Evolutionary conservation across 2,113 vertebrate genomes (phyloP), one percentile per base, ranked within the genome.

Genomic region (Anser brachyrhynchus): DNA sequence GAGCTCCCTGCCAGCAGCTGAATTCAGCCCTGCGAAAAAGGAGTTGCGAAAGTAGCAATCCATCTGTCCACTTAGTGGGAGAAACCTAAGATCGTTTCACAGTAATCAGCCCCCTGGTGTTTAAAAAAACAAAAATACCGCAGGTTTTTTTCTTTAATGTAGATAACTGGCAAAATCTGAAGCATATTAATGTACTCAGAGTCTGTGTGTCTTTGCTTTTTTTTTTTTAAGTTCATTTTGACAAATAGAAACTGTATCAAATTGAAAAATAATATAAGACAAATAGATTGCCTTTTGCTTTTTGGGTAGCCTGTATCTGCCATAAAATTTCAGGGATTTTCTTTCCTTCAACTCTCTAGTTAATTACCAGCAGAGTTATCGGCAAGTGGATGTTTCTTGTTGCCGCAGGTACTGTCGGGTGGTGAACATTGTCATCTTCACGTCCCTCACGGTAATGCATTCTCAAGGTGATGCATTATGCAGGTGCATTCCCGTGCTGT

Each of bases 21-120:
- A 90, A 86, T 82, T 64, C 81, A n/a, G 6, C 1, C 11, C 90
- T 76, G 86, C 41, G 49, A 84, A 85, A 46, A 78, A 79, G 73
- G 52, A 90, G 78, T 71, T 69, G 73, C 82, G 71, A 75, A 95
- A 95, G 90, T 78, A 93, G 90, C 87, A 79, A 95, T 95, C 97
- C 95, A 95, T 97, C 96, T 96, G 94, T 88, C 95, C 70, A 80
- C 86, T 94, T 96, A 92, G 95, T 96, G 94, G 95, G 95, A 93
- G 95, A 94, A 96, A 88, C 76, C 64, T n/a, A 72, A 94, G 87
- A 83, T 92, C 61, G 9, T 83, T 94, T 90, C 93, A 83, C 81
- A 69, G 92, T 79, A 84, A 93, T 93, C 95, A 91, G 93, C 81
- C 91, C 83, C 79, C 83, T 83, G 91, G 82, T 75, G 83, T 89